Evolutionary conservation across 2,113 vertebrate species (phyloP).

Genomic region (Genyomyrus donnyi): DNA sequence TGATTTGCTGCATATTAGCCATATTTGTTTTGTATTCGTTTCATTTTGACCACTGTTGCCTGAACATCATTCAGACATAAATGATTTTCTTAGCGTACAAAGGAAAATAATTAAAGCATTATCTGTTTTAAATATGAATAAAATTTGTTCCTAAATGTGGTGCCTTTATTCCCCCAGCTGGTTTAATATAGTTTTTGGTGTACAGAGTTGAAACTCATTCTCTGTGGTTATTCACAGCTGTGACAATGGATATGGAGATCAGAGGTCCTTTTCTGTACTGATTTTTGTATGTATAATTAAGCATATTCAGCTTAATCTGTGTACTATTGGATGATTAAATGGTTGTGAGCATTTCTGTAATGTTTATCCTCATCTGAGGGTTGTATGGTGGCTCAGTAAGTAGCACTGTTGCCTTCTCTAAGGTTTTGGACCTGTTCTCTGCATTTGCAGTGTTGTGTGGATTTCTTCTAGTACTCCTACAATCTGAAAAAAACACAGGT

Average conservation of each 20-base stretch:
- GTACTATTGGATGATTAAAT: neutral
- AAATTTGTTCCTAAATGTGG: slow-evolving; percentile 72
- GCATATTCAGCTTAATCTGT: neutral
- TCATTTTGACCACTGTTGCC: slow-evolving; percentile 75
- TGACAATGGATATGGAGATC: neutral
- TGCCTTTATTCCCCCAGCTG: slow-evolving; percentile 31
- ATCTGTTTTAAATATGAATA: slow-evolving; percentile 78
- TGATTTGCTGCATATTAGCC: slow-evolving; percentile 67
- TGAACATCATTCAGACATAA: slow-evolving; percentile 75
- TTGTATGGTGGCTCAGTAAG: neutral
- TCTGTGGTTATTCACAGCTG: neutral
- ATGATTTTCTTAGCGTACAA: slow-evolving; percentile 73
- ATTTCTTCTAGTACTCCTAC: neutral
- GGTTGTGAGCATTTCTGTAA: neutral
- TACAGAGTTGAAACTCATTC: neutral
- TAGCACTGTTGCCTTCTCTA: neutral
- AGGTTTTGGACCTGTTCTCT: neutral
- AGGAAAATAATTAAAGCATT: slow-evolving; percentile 61
- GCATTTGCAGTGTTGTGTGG: neutral
- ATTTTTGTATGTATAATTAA: neutral
- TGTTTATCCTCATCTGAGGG: neutral
- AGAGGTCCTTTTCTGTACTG: neutral
- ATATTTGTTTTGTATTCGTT: slow-evolving; percentile 57
- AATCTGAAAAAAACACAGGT: neutral
- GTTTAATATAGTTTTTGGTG: neutral